phyloP scores from a whole-genome alignment of 2,797 vertebrate genomes.

The Darevskia mixta region DNA sequence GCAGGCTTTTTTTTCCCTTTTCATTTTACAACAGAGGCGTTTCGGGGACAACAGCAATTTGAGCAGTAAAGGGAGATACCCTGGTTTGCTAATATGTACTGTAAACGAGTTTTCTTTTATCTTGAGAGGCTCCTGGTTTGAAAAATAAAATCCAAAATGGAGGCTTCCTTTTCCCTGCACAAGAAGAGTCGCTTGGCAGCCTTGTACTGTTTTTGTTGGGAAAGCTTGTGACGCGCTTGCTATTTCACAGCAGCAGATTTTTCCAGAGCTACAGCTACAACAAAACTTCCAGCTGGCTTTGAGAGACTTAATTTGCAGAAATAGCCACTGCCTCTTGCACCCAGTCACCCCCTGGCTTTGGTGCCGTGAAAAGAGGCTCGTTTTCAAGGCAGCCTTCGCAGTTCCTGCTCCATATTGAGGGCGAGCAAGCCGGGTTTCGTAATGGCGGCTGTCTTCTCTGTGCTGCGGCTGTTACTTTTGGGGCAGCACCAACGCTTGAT shows the following conservation, averaged over 20 bases:
- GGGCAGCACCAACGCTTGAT: not conserved
- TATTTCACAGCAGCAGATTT: slow-evolving; percentile 62
- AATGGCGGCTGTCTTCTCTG: slow-evolving; percentile 64
- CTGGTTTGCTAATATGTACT: slow-evolving; percentile 54
- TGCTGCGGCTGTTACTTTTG: slow-evolving; percentile 49
- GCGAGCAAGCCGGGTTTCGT: slow-evolving; percentile 52
- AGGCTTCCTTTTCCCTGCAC: slow-evolving; percentile 61
- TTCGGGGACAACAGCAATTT: slow-evolving; percentile 59
- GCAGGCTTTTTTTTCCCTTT: slow-evolving; percentile 34
- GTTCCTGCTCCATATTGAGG: slow-evolving; percentile 62
- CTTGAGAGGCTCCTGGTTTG: slow-evolving; percentile 57
- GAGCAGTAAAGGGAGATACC: slow-evolving; percentile 48
- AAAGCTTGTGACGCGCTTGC: slow-evolving; percentile 72
- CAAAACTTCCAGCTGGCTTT: slow-evolving; percentile 58
- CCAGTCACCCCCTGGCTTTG: slow-evolving; percentile 40
- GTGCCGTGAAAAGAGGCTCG: slow-evolving; percentile 34
- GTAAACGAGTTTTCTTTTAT: slow-evolving; percentile 47
- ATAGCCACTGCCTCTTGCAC: slow-evolving; percentile 46
- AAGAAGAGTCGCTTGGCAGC: slow-evolving; percentile 66
- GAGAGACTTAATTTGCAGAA: slow-evolving; percentile 65
- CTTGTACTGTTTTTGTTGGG: slow-evolving; percentile 59
- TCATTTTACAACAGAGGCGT: slow-evolving; percentile 21
- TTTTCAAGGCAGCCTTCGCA: slow-evolving; percentile 40
- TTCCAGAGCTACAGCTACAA: slow-evolving; percentile 30
- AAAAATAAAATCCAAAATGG: slow-evolving; percentile 72